Evolutionary conservation across 2,797 vertebrate genomes (phyloP).

Genomic region (Picus viridis): DNA sequence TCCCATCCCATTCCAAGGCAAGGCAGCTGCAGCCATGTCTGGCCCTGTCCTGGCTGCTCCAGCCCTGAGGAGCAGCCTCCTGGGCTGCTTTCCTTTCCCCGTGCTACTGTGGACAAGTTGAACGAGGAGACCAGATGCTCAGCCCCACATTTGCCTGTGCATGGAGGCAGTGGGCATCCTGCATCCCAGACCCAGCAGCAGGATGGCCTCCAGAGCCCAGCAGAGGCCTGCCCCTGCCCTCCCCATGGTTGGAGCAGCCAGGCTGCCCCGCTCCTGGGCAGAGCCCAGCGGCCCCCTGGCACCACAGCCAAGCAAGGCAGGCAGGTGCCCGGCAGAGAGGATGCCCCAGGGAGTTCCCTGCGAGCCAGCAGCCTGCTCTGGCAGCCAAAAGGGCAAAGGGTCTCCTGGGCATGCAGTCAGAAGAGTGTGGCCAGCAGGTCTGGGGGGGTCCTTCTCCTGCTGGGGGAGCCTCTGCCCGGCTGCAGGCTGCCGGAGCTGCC

Average conservation of each 20-base stretch:
- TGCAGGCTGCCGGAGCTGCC: no score
- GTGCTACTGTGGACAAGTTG: neutral
- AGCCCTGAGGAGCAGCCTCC: neutral
- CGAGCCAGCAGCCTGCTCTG: no score
- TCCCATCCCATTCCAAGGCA: neutral
- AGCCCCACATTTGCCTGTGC: fast-evolving
- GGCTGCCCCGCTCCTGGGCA: neutral
- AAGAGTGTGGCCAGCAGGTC: no score
- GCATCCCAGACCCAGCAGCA: neutral
- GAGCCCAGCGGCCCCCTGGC: neutral
- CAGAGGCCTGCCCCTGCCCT: neutral
- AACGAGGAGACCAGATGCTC: neutral
- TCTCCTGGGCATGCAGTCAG: no score
- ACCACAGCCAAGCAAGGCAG: neutral
- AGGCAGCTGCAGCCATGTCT: neutral
- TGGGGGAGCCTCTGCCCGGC: no score
- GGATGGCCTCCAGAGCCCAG: neutral
- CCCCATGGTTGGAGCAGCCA: fast-evolving
- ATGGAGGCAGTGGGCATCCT: neutral
- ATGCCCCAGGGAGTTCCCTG: neutral
- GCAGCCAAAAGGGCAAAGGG: no score
- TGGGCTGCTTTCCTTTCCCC: neutral
- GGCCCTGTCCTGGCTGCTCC: neutral
- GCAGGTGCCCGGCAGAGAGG: neutral
- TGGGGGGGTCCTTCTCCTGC: no score